Evolutionary conservation across 2,888 invertebrate genomes (phyloP).

Genomic region (Serrognathus titanus): DNA sequence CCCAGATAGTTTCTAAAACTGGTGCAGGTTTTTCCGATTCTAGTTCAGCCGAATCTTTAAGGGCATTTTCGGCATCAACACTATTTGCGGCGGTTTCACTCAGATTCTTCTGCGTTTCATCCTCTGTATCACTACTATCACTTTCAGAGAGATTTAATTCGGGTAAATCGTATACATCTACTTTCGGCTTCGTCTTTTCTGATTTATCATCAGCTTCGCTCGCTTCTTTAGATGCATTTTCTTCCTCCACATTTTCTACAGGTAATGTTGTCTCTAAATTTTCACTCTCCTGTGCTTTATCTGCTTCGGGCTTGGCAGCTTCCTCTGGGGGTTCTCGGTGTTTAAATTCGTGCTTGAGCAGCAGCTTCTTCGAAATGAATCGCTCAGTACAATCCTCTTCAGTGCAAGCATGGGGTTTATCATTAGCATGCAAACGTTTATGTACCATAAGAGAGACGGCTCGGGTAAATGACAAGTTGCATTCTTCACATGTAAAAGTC

Average conservation of each 20-base stretch:
- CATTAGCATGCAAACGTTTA: conserved; percentile 68
- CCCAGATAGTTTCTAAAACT: conserved; percentile 70
- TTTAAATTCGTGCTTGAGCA: conserved; percentile 65
- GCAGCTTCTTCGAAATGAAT: conserved; percentile 77
- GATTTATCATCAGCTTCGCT: conserved; percentile 40
- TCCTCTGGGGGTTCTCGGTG: conserved; percentile 54
- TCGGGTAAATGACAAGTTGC: conserved; percentile 68
- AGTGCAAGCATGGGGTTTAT: conserved; percentile 67
- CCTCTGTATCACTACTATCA: conserved; percentile 69
- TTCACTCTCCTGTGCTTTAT: conserved; percentile 23
- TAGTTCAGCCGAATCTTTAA: conserved; percentile 5
- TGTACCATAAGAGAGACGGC: conserved; percentile 82
- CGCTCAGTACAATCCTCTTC: conserved; percentile 70
- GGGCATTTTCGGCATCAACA: background rate
- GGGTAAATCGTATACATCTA: conserved; percentile 69
- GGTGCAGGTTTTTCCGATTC: conserved; percentile 58
- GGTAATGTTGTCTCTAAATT: conserved; percentile 29
- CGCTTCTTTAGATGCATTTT: conserved; percentile 39
- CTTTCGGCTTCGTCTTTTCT: conserved; percentile 48
- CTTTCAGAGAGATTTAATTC: conserved; percentile 82
- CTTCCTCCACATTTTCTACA: conserved; percentile 42
- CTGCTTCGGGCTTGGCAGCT: conserved; percentile 28
- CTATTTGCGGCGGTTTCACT: background rate
- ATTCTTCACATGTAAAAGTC: conserved; percentile 77
- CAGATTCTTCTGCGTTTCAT: conserved; percentile 33